A percentile compares a stretch with the other conserved stretches of the same genome.
phyloP scores from a whole-genome alignment of 37 sponge, comb jelly and placozoan species.

The Oscarella lobularis region DNA sequence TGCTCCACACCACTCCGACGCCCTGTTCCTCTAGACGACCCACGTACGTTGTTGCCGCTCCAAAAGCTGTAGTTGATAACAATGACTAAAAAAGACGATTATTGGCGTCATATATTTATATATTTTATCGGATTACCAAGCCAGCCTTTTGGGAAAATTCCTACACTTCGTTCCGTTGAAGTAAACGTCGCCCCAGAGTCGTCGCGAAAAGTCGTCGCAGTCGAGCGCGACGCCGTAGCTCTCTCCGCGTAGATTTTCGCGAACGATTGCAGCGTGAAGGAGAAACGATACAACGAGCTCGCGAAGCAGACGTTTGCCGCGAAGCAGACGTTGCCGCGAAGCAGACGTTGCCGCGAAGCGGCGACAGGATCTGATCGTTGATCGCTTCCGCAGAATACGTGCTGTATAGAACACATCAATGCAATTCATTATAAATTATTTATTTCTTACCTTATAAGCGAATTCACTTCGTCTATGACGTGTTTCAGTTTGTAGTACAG shows the following conservation, averaged over 20 bases:
- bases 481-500: conserved; percentile 95
- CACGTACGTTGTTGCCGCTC: no score
- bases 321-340: no score
- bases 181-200: conserved; percentile 94
- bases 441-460: conserved; percentile 40
- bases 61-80: no score
- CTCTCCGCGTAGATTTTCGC: conserved; percentile 73
- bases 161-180: conserved; percentile 71
- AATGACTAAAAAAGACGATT: no score
- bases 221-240: conserved; percentile 72
- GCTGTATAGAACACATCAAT: no score
- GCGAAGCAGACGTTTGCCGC: no score
- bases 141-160: no score
- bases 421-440: no score
- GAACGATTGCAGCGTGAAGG: conserved; percentile 88
- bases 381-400: conserved; percentile 24
- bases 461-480: conserved; percentile 83
- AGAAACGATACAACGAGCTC: conserved; percentile 81
- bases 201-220: conserved; percentile 47
- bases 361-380: conserved; percentile 58
- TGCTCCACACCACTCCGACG: no score
- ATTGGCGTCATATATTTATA: no score
- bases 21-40: no score
- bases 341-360: conserved; percentile 89
- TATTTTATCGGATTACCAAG: no score